Percentiles rank a stretch among this genome's conserved stretches.
These are phyloP conservation scores for Dicyrtoma fusca DNA, from an alignment of 2,888 invertebrate genomes.

Conservation along the genomic window DNA sequence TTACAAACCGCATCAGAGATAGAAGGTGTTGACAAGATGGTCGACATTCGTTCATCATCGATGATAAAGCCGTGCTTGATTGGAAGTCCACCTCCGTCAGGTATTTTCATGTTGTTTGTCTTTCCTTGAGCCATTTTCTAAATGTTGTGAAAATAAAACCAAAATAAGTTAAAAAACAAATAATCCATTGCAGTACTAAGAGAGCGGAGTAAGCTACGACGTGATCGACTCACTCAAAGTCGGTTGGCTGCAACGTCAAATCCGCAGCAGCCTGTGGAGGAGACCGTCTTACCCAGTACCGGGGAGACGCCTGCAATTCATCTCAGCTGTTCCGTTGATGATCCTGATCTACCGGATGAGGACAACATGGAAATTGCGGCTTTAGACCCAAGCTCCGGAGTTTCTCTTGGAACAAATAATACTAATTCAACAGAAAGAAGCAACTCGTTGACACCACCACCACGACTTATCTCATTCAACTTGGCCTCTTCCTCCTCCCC, in stretches of 20 bases:
- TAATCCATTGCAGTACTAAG: neutral
- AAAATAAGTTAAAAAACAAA: neutral
- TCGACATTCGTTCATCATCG: slow-evolving; percentile 36
- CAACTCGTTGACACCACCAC: slow-evolving; percentile 44
- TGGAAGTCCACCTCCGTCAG: slow-evolving; percentile 41
- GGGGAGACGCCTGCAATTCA: slow-evolving; percentile 40
- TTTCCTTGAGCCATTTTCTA: too few species aligned
- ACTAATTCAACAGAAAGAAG: slow-evolving; percentile 24
- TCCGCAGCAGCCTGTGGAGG: slow-evolving; percentile 9
- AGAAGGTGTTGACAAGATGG: slow-evolving; percentile 23
- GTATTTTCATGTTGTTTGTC: too few species aligned
- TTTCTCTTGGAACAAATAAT: slow-evolving; percentile 24
- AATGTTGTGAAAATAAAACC: neutral
- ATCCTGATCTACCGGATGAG: slow-evolving; percentile 9
- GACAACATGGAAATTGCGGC: slow-evolving; percentile 25
- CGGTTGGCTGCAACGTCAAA: slow-evolving; percentile 18
- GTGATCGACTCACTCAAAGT: slow-evolving; percentile 31
- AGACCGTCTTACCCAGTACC: slow-evolving; percentile 33
- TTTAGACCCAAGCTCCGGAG: slow-evolving; percentile 7
- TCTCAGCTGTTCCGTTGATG: slow-evolving; percentile 41
- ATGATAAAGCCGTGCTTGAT: slow-evolving; percentile 38
- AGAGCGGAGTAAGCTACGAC: slow-evolving; percentile 35
- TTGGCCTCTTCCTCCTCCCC: neutral
- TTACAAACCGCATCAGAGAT: too few species aligned
- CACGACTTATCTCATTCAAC: slow-evolving; percentile 40